Evolutionary conservation across 2,113 vertebrate species (phyloP), one percentile per base, ranked within the genome.

Genomic region (Aspiorhynchus laticeps): DNA sequence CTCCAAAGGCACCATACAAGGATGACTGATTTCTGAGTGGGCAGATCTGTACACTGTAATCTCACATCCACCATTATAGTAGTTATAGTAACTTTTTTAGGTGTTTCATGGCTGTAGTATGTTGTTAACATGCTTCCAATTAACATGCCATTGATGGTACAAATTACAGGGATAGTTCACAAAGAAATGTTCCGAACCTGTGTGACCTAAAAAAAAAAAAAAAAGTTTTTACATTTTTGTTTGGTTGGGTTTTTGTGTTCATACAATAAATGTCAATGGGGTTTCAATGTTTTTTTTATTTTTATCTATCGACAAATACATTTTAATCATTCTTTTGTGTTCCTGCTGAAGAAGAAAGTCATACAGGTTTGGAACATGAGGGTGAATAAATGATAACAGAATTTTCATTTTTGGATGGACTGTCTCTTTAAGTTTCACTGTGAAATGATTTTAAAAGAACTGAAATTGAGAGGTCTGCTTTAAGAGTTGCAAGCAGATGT

Each of bases 91-190:
- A 3, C 41, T 12, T 36, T 5, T 33, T 33, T 73, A 69, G 31
- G 65, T 36, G 33, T 75, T 75, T 28, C n/a, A 46, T 14, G 24
- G 26, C 11, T 17, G n/a, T 48, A 26, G 41, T 17, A 28, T 46
- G 73, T 75, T 46, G 11, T 75, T 75, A 75, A 46, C 73, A 75
- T 75, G 24, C 24, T 76, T 76, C 12, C 74, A 48, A 15, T 48
- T 48, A 48, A 48, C 74, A 76, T 76, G 74, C 6, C 12, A 17
- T 76, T 15, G 7, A 75, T 75, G 41, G 41, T 75, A 46, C 41
- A 46, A n/a, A 46, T 75, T 8, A 26, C 43, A 76, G 41, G 6
- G 74, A 76, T 48, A 15, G 74, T 43, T 76, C 41, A 8, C 74
- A 7, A 14, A 15, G n/a, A 48, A 26, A 75, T 43, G 21, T 41